Evolutionary conservation across 2,113 vertebrate species (phyloP).

Genomic region (Actinemys pallida): DNA sequence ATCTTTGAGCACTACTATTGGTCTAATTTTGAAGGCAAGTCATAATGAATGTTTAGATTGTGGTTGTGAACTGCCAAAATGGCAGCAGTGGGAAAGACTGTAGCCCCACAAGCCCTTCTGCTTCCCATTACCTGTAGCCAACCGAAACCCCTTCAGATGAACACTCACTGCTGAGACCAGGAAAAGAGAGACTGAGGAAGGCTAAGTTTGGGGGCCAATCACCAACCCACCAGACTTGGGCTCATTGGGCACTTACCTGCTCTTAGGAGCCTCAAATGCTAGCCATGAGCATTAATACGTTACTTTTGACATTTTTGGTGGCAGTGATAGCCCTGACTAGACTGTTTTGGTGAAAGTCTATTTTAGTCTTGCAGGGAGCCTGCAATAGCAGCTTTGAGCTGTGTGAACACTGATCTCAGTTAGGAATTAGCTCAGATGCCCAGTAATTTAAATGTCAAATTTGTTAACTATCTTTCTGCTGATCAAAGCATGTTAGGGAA

Average conservation of each 20-base stretch:
- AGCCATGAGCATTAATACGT: neutral
- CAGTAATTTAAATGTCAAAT: too few relatives aligned
- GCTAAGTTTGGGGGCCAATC: fast-evolving
- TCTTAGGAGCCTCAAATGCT: neutral
- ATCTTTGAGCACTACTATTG: neutral
- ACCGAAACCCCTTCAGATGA: neutral
- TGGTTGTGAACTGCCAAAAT: neutral
- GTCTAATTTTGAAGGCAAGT: neutral
- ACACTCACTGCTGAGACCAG: neutral
- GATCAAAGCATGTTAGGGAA: neutral
- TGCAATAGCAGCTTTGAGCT: too few relatives aligned
- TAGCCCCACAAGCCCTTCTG: neutral
- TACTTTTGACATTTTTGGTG: neutral
- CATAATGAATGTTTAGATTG: neutral
- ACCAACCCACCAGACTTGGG: neutral
- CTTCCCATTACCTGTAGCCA: neutral
- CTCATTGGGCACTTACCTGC: neutral
- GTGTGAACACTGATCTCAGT: too few relatives aligned
- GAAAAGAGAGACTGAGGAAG: neutral
- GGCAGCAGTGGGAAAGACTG: neutral
- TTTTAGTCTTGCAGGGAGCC: too few relatives aligned
- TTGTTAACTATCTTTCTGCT: neutral
- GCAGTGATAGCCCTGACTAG: neutral
- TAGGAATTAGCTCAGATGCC: too few relatives aligned
- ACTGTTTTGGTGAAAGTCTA: fast-evolving